phyloP scores from a whole-genome alignment of 2,888 invertebrate species.

The Calameuta idolon region DNA sequence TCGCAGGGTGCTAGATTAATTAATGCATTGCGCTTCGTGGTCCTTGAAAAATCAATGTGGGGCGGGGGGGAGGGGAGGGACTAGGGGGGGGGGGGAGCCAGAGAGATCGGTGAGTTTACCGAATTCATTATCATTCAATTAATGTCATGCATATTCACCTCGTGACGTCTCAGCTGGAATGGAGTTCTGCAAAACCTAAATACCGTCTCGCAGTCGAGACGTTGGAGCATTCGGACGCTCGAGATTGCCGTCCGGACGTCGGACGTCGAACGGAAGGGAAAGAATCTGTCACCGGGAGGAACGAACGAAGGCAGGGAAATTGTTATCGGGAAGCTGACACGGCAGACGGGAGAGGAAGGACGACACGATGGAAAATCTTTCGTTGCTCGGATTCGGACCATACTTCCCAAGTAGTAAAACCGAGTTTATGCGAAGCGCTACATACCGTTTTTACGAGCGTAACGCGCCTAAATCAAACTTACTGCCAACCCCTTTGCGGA shows the following conservation, averaged over 20 bases:
- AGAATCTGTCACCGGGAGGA: too few species aligned
- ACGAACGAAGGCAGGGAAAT: too few species aligned
- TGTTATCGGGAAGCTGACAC: too few species aligned
- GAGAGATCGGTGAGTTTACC: slow-evolving; percentile 32
- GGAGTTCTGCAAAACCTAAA: slow-evolving; percentile 24
- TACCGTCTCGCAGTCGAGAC: neutral
- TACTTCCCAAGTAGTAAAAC: slow-evolving; percentile 1
- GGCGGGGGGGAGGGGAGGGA: neutral
- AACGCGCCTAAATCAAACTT: slow-evolving; percentile 11
- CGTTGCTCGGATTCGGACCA: neutral
- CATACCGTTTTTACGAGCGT: slow-evolving; percentile 8
- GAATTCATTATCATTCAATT: slow-evolving; percentile 46
- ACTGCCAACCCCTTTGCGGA: slow-evolving; percentile 8
- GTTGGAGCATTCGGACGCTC: neutral
- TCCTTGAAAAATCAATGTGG: slow-evolving; percentile 6
- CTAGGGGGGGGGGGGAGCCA: neutral
- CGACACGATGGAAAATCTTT: neutral
- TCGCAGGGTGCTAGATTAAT: slow-evolving; percentile 1
- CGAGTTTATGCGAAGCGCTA: slow-evolving; percentile 4
- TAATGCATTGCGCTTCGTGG: slow-evolving; percentile 7
- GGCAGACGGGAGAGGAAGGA: too few species aligned
- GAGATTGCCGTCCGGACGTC: too few species aligned
- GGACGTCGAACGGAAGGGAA: too few species aligned
- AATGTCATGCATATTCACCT: slow-evolving; percentile 49
- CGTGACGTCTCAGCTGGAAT: slow-evolving; percentile 36